Evolutionary conservation across 2,797 vertebrate species (phyloP), one percentile per base, ranked within the genome.

Genomic region (Phrynocephalus guinanensis): DNA sequence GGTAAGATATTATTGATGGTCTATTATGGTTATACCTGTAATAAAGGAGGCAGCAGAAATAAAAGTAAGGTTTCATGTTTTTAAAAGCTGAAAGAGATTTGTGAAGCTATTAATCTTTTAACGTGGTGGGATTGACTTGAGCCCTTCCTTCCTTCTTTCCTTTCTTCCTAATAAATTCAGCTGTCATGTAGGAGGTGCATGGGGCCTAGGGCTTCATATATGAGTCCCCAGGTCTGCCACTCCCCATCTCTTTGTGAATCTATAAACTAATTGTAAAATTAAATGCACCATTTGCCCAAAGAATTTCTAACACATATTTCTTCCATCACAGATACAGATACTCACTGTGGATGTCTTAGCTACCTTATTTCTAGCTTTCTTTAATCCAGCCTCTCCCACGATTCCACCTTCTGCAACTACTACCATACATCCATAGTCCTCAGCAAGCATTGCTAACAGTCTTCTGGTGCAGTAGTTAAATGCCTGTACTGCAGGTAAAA

Each of bases 51-150:
- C 82, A 80, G 85, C 83, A 15, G 50, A 92, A 92, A 85, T 92
- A 91, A 89, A 94, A 94, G 89, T 83, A 89, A 70, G 16, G 76
- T 85, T 85, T 85, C 89, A 93, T 90, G 72, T 87, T 91, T 91
- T 70, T 66, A 92, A 94, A 91, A 88, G 44, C 85, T 92, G 82
- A 79, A 76, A 77, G 72, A 94, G 82, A 70, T 30, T 72, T 86
- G 90, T 75, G 91, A 91, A 90, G 44, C n/a, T 84, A 92, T 92
- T 88, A 78, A 82, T 86, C 93, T 93, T 91, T 94, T 84, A 95
- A 84, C 48, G 84, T 82, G 79, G 30, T 60, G 44, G 44, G 91
- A 87, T 86, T 89, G 67, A 78, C 52, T 6, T 1, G 50, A 88
- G 77, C 63, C 86, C 24, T 89, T 86, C 68, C 87, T 33, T 33